phyloP scores from a whole-genome alignment of 2,113 vertebrate species.

The Hiodon tergisus region DNA sequence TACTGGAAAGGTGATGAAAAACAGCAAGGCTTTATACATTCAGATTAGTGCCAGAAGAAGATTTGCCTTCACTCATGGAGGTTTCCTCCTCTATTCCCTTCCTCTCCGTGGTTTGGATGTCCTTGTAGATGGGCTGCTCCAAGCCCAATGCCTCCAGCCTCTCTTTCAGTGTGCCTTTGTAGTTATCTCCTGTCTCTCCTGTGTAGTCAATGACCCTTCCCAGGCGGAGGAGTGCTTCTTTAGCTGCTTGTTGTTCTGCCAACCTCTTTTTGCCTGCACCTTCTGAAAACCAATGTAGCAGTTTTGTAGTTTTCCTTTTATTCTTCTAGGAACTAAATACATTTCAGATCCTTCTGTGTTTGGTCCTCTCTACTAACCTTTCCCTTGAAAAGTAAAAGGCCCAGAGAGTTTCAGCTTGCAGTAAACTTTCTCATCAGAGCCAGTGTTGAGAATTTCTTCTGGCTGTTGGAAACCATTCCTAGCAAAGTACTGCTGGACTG shows the following conservation, averaged over 20 bases:
- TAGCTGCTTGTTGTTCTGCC: slow-evolving; percentile 42
- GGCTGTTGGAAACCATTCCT: background rate
- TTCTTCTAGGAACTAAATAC: background rate
- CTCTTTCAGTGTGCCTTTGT: slow-evolving; percentile 38
- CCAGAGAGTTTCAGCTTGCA: slow-evolving; percentile 37
- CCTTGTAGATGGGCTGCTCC: slow-evolving; percentile 17
- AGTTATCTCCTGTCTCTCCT: slow-evolving; percentile 23
- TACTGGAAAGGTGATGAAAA: background rate
- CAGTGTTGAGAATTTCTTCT: background rate
- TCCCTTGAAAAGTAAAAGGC: slow-evolving; percentile 33
- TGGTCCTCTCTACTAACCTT: slow-evolving; percentile 25
- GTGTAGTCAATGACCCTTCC: slow-evolving; percentile 23
- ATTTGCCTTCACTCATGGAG: background rate
- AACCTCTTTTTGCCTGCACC: slow-evolving; percentile 29
- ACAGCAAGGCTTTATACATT: background rate
- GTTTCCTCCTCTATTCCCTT: background rate
- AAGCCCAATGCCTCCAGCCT: slow-evolving; percentile 18
- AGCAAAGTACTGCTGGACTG: slow-evolving; percentile 4
- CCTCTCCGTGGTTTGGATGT: background rate
- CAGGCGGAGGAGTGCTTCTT: slow-evolving; percentile 32
- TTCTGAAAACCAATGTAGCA: slow-evolving; percentile 12
- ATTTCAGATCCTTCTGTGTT: background rate
- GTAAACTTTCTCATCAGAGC: background rate
- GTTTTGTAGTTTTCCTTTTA: too few relatives aligned
- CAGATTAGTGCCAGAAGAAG: background rate